Evolutionary conservation across 2,888 invertebrate genomes (phyloP).

Genomic region (Troilus luridus): DNA sequence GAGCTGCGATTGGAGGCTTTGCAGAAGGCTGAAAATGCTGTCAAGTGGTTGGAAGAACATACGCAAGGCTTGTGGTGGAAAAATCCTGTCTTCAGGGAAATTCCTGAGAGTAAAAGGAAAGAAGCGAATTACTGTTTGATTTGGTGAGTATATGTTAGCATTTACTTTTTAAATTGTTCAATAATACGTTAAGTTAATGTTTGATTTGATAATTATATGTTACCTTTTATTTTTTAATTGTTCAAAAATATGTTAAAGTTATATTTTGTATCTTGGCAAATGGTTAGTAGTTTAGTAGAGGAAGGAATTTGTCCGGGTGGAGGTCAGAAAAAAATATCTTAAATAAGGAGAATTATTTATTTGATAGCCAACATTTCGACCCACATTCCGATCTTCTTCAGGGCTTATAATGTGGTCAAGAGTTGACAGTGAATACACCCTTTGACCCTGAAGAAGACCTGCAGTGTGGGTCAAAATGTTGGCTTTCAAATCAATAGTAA

Average conservation of each 20-base stretch:
- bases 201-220: not conserved
- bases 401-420: too few species aligned
- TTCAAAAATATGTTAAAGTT: not conserved
- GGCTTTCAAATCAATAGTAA: too few species aligned
- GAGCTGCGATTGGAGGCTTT: conserved; percentile 23
- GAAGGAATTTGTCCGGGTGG: too few species aligned
- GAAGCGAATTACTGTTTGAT: conserved; percentile 57
- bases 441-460: too few species aligned
- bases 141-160: conserved; percentile 49
- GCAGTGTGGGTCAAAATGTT: too few species aligned
- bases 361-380: too few species aligned
- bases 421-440: too few species aligned
- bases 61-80: conserved; percentile 60
- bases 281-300: too few species aligned
- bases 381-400: too few species aligned
- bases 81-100: conserved; percentile 57
- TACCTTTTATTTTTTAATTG: not conserved
- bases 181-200: not conserved
- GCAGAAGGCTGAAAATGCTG: conserved; percentile 21
- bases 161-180: not conserved
- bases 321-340: too few species aligned
- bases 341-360: too few species aligned
- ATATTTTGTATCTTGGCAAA: not conserved
- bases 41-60: conserved; percentile 47
- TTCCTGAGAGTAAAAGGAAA: conserved; percentile 52